These are phyloP conservation scores for Drosophila melanica DNA, from an alignment of 1,140 invertebrate species.

Conservation along the genomic window DNA sequence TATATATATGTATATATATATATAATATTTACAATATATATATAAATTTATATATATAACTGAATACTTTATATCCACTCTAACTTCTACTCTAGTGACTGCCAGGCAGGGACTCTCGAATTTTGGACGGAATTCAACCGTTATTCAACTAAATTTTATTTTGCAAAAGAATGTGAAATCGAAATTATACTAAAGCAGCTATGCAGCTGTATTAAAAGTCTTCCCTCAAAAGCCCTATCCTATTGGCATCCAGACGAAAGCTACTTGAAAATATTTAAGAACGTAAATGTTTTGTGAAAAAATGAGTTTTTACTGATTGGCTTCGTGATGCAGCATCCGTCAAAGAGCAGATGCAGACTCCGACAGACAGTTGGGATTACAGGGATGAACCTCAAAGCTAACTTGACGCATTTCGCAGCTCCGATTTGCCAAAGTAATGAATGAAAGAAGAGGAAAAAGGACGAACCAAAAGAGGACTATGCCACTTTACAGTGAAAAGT, in stretches of 20 bases:
- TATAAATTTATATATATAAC: no score
- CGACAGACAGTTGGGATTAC: slow-evolving; percentile 8
- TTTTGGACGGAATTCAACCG: background rate
- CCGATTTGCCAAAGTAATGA: slow-evolving; percentile 11
- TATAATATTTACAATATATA: no score
- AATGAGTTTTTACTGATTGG: slow-evolving; percentile 35
- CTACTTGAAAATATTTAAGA: background rate
- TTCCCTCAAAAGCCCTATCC: background rate
- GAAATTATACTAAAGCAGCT: background rate
- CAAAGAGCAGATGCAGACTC: slow-evolving; percentile 2
- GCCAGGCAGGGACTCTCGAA: background rate
- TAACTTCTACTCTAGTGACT: background rate
- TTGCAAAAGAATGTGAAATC: background rate
- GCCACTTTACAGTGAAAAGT: slow-evolving; percentile 6
- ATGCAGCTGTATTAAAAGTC: background rate
- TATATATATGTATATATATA: no score
- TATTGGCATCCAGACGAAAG: background rate
- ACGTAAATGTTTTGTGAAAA: slow-evolving; percentile 1
- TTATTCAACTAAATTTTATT: background rate
- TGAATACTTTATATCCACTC: no score
- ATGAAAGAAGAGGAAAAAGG: background rate
- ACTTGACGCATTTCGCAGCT: slow-evolving; percentile 23
- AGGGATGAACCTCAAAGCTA: background rate
- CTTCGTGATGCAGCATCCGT: slow-evolving; percentile 34
- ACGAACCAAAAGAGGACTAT: background rate